These are phyloP conservation scores for Rhagonycha lutea DNA, from an alignment of 2,888 invertebrate species.

Conservation along the genomic window DNA sequence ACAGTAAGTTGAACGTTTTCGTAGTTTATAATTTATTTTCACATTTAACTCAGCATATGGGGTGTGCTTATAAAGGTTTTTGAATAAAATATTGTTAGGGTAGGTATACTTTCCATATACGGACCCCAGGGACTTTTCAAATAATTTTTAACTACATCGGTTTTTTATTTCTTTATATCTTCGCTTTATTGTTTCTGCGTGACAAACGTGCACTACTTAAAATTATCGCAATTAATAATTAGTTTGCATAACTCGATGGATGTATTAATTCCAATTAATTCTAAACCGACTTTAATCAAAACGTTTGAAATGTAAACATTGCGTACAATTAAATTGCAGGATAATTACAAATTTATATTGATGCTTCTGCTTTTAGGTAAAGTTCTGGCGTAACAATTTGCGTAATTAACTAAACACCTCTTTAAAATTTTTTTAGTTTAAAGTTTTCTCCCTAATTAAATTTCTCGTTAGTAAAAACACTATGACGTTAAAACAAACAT, in stretches of 20 bases:
- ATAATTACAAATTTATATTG: not conserved
- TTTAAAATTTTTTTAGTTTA: not conserved
- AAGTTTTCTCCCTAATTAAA: not conserved
- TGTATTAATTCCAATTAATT: not conserved
- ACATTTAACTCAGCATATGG: slow-evolving; percentile 4
- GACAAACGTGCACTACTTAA: not conserved
- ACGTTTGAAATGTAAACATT: not conserved
- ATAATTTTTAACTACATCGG: not conserved
- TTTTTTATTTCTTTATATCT: not conserved
- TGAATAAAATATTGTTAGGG: not conserved
- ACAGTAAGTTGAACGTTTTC: slow-evolving; percentile 4
- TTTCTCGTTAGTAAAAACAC: not conserved
- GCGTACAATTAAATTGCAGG: not conserved
- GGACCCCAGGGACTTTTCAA: not conserved
- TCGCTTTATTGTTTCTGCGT: not conserved
- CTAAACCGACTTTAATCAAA: not conserved
- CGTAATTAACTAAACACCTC: not conserved
- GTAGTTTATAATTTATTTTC: slow-evolving; percentile 11
- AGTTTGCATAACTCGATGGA: not conserved
- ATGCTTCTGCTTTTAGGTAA: not conserved
- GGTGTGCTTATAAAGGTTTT: slow-evolving; percentile 1
- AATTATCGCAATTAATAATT: not conserved
- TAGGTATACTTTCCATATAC: not conserved
- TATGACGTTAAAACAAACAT: not conserved
- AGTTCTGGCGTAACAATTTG: not conserved